Evolutionary conservation across 2,113 vertebrate species (phyloP).

Genomic region (Thunnus thynnus): DNA sequence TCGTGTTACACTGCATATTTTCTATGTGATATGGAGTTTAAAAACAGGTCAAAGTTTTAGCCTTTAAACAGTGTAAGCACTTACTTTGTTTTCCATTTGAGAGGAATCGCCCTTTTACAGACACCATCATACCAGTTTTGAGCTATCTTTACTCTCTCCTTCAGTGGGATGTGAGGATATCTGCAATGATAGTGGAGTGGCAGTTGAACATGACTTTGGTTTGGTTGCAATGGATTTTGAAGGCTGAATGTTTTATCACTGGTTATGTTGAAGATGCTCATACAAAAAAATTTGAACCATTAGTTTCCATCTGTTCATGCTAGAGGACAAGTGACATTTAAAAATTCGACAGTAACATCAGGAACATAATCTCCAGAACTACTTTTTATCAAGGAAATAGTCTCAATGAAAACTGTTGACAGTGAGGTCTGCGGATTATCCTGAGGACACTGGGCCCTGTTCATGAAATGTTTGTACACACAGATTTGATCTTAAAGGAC

Average conservation of each 20-base stretch:
- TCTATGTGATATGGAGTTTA: background rate
- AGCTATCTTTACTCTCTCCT: slow-evolving; percentile 81
- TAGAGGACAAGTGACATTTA: background rate
- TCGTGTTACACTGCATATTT: background rate
- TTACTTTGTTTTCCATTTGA: slow-evolving; percentile 86
- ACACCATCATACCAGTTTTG: slow-evolving; percentile 82
- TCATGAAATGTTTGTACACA: no score
- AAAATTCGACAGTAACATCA: no score
- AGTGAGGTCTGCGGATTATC: no score
- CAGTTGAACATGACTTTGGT: background rate
- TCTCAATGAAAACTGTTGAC: no score
- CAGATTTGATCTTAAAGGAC: no score
- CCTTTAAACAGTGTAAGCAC: slow-evolving; percentile 13
- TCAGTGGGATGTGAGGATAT: slow-evolving; percentile 81
- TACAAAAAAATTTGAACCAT: no score
- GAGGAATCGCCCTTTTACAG: slow-evolving; percentile 72
- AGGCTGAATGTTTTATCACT: no score
- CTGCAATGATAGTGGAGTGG: slow-evolving; percentile 64
- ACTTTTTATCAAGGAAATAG: no score
- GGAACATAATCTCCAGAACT: no score
- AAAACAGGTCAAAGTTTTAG: background rate
- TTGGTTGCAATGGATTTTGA: background rate
- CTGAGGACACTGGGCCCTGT: no score
- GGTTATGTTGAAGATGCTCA: background rate
- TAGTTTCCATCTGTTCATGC: background rate